A percentile compares a stretch with the other conserved stretches of the same genome.
phyloP scores from a whole-genome alignment of 2,888 invertebrate genomes.

The Nebria salina region DNA sequence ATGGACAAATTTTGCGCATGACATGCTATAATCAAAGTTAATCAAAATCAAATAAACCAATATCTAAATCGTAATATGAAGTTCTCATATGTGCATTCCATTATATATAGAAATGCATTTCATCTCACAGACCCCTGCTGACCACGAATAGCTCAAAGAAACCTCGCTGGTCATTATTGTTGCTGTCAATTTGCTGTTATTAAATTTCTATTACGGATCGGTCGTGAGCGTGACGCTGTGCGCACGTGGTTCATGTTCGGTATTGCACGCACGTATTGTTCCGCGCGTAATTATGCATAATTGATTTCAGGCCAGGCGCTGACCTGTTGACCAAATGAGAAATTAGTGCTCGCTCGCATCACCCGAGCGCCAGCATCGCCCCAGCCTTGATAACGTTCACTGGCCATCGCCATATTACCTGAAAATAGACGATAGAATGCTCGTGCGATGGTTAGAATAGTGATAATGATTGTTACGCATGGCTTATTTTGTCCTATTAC shows the following conservation, averaged over 20 bases:
- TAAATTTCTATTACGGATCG: constrained; percentile 43
- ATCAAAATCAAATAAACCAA: too few relatives aligned
- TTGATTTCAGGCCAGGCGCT: constrained; percentile 44
- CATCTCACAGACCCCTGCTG: neutral
- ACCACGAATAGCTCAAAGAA: constrained; percentile 12
- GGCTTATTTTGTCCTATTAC: neutral
- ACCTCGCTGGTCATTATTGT: constrained; percentile 38
- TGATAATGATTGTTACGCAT: neutral
- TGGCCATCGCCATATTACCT: constrained; percentile 1
- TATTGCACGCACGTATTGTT: constrained; percentile 47
- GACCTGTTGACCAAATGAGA: constrained; percentile 47
- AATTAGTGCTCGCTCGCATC: constrained; percentile 32
- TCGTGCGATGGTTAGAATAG: neutral
- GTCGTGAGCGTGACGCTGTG: constrained; percentile 10
- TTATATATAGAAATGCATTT: neutral
- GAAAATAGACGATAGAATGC: constrained; percentile 1
- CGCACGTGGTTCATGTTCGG: constrained; percentile 28
- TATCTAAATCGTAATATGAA: neutral
- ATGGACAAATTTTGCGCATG: too few relatives aligned
- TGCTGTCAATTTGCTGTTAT: constrained; percentile 45
- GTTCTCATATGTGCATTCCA: neutral
- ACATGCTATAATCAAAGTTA: too few relatives aligned
- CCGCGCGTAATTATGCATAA: constrained; percentile 45
- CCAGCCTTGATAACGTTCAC: neutral
- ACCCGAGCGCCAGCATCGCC: constrained; percentile 4